Conservation (phyloP, 2,888 invertebrate species). For the Ramazzottius varieornatus region DNA sequence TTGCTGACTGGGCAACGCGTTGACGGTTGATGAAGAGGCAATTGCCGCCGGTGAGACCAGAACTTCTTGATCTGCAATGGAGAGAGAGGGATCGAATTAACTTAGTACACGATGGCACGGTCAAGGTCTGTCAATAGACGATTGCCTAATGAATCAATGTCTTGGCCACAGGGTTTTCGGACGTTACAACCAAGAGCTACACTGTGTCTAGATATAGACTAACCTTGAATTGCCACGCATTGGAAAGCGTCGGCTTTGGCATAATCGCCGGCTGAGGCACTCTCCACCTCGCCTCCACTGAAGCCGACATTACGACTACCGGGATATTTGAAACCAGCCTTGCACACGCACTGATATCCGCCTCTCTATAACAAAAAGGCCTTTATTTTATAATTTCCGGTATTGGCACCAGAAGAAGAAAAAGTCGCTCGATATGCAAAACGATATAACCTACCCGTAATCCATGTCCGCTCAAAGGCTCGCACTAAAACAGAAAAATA, state of each 20-base stretch:
- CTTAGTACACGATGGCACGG: not conserved
- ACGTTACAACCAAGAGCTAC: not conserved
- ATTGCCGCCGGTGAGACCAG: not conserved
- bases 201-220: not conserved
- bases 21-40: not conserved
- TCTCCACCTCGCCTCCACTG: slow-evolving; percentile 4
- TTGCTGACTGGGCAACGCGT: not conserved
- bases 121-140: slow-evolving; percentile 4
- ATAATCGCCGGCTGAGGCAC: not conserved
- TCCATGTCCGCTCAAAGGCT: not conserved
- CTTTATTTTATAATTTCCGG: too few species aligned
- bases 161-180: not conserved
- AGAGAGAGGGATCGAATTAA: not conserved
- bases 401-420: too few species aligned
- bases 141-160: not conserved
- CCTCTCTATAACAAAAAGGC: not conserved
- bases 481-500: not conserved
- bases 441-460: not conserved
- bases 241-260: slow-evolving; percentile 3
- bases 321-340: not conserved
- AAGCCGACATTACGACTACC: not conserved
- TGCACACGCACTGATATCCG: not conserved
- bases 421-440: too few species aligned
- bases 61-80: not conserved
- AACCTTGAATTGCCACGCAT: not conserved